These are phyloP conservation scores for Eriocheir sinensis DNA, from an alignment of 1,140 invertebrate species.

Conservation along the genomic window DNA sequence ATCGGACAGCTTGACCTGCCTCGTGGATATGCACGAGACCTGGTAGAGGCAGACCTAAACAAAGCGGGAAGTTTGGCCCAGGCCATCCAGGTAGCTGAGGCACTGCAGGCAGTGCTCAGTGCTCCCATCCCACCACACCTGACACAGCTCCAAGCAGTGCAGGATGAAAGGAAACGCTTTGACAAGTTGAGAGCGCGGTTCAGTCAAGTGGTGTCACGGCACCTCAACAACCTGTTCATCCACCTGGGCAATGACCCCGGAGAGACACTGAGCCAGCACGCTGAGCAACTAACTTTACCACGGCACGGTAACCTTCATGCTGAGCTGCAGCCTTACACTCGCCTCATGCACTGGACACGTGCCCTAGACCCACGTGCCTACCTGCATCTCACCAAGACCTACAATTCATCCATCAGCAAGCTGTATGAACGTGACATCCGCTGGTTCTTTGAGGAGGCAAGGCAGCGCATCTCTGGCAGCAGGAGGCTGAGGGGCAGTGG, in stretches of 20 bases:
- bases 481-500: constrained; percentile 79
- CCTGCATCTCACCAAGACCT: constrained; percentile 89
- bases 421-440: constrained; percentile 92
- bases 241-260: constrained; percentile 90
- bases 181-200: constrained; percentile 93
- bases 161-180: constrained; percentile 93
- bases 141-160: constrained; percentile 85
- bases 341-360: constrained; percentile 95
- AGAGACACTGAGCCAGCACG: constrained; percentile 84
- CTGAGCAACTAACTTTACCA: constrained; percentile 88
- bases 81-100: constrained; percentile 90
- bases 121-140: constrained; percentile 81
- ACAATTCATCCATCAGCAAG: constrained; percentile 89
- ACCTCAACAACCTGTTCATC: constrained; percentile 96
- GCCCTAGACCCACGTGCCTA: constrained; percentile 92
- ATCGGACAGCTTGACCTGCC: constrained; percentile 90
- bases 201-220: constrained; percentile 90
- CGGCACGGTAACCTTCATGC: constrained; percentile 89
- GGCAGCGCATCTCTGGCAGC: constrained; percentile 81
- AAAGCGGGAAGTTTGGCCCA: constrained; percentile 88
- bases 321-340: constrained; percentile 90
- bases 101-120: constrained; percentile 90
- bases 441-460: constrained; percentile 90
- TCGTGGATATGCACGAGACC: constrained; percentile 86
- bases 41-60: constrained; percentile 90